These are phyloP conservation scores for Melanargia galathea DNA, from an alignment of 2,888 invertebrate species.

Conservation along the genomic window DNA sequence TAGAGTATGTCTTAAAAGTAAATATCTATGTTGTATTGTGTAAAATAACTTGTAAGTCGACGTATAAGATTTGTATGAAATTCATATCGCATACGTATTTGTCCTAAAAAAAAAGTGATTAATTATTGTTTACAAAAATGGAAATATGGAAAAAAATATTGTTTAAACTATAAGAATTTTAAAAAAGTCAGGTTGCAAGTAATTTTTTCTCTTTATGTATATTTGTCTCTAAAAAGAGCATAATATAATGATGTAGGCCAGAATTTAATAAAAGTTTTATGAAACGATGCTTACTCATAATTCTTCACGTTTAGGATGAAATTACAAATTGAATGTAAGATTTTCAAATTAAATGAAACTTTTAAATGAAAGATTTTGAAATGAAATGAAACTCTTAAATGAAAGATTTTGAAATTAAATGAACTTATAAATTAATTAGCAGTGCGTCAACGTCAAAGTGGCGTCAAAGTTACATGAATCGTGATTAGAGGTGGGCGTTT, in stretches of 20 bases:
- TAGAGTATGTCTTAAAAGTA: conserved; percentile 1
- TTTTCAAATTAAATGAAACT: background rate
- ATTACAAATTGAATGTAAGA: background rate
- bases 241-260: background rate
- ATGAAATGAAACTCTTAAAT: background rate
- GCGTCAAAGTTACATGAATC: background rate
- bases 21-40: background rate
- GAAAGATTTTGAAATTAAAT: background rate
- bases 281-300: too few relatives aligned
- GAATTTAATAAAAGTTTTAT: background rate
- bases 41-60: conserved; percentile 5
- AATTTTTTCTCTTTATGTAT: background rate
- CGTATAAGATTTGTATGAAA: conserved; percentile 7
- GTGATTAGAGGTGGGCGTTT: too few relatives aligned
- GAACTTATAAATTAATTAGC: background rate
- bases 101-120: background rate
- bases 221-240: background rate
- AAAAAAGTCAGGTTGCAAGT: background rate
- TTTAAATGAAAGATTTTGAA: background rate
- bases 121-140: background rate
- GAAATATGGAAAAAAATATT: background rate
- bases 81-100: conserved; percentile 4
- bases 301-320: too few relatives aligned
- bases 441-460: background rate
- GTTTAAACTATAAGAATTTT: background rate